Base-by-base conservation (phyloP, 2,888 invertebrate genomes). In the Cloeon dipterum region DNA sequence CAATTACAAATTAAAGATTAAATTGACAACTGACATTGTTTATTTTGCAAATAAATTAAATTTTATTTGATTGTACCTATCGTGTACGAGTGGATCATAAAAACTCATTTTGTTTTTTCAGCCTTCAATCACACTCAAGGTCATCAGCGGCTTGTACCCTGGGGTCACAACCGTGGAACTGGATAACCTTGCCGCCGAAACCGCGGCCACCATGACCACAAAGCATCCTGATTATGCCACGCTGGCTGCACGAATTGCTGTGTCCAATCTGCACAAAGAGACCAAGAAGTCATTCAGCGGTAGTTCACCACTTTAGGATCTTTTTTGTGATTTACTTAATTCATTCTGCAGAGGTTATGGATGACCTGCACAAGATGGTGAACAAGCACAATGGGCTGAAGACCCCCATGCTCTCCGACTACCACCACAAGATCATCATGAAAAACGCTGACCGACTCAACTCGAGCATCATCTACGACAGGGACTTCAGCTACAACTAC, bases 191-290 rank as follows among this genome's bases (percentile, higher is more conserved):
- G 96, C 98, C 32, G 98, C 98, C 0, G 96, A 98, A 60, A 96
- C 86, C 26, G 88, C 96, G n/a, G 96, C 96, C 10, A 86, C 86
- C 20, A 82, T 94, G 79, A 94, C 96, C 1, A 89, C 89, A 3
- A 77, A 81, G 50, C 96, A 98, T 60, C 89, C 94, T 0, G 96
- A 98, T 60, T 98, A 96, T 65, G 94, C 82, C 4, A 62, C 78
- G 40, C 58, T 86, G 36, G 86, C 85, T 37, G 85, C 82, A 3
- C 68, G 96, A 45, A 81, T 98, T 50, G 94, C 89, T 5, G 77
- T 98, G 32, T 93, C 94, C 2, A 98, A 98, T 62, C 65, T 98
- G 41, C 96, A 98, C 51, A 98, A 98, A 53, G 93, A 98, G 63
- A 96, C 96, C 0, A 89, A 81, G 52, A 91, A 94, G 59, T 71